These are phyloP conservation scores for Acanthosepion pharaonis DNA, from an alignment of 2,888 invertebrate genomes.

Conservation along the genomic window DNA sequence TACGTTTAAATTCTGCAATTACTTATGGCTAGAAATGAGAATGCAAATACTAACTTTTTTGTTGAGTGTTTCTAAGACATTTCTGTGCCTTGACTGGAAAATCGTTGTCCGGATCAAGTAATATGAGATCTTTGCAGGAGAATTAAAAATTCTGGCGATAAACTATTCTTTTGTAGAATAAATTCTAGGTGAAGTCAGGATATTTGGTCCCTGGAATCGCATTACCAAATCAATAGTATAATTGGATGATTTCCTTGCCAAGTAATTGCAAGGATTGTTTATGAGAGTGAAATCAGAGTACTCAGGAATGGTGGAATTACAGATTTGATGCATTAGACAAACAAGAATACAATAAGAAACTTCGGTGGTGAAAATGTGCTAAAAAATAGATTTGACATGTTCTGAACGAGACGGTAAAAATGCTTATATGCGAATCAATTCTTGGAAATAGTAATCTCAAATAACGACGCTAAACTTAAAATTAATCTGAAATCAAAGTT, in stretches of 20 bases:
- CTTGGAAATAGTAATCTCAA: too few relatives aligned
- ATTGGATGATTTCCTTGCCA: constrained; percentile 6
- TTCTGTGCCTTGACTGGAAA: not conserved
- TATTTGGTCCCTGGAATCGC: not conserved
- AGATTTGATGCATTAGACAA: not conserved
- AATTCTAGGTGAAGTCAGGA: not conserved
- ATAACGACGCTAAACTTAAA: too few relatives aligned
- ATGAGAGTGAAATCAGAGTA: not conserved
- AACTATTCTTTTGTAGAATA: not conserved
- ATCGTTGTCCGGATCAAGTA: not conserved
- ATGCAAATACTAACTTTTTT: too few relatives aligned
- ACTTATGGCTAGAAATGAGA: too few relatives aligned
- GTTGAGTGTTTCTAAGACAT: not conserved
- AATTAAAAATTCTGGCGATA: not conserved
- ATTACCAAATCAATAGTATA: not conserved
- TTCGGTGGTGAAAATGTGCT: not conserved
- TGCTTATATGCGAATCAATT: too few relatives aligned
- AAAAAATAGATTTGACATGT: not conserved
- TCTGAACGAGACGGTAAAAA: too few relatives aligned
- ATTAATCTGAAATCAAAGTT: too few relatives aligned
- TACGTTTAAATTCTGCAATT: too few relatives aligned
- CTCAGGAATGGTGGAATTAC: not conserved
- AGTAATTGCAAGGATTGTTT: not conserved
- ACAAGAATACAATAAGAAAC: not conserved
- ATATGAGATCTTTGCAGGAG: not conserved